Base-by-base conservation (phyloP, 2,888 invertebrate species). In the Microctonus brassicae region DNA sequence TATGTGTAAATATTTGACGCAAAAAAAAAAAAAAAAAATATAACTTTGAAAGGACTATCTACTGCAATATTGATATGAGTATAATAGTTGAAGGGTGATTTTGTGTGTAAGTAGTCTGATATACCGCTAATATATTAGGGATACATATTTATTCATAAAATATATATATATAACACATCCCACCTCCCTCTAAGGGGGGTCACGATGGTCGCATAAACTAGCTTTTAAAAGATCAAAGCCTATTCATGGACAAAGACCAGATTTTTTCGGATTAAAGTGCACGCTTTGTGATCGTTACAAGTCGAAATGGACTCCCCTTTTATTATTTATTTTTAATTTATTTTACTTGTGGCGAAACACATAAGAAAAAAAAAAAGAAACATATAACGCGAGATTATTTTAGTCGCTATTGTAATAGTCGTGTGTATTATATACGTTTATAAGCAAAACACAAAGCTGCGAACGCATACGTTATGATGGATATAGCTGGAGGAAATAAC, bases 181-280 rank as follows among this genome's bases (percentile, higher is more conserved):
- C 13, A 39, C 4, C 39, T 4, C 47, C n/a, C 60, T 47, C 52
- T 60, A 24, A 58, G 52, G 53, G 69, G 70, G 69, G 65, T 68
- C 61, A 17, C 47, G 47, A 47, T n/a, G 9, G 47, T 47, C 64
- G 70, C 71, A 70, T 81, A 82, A 83, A 81, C 80, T 82, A 79
- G 81, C 83, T 82, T 85, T 82, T 79, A 81, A 81, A 74, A 80
- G 84, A 82, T 82, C 80, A 77, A 69, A 33, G 74, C 52, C 71
- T 33, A 55, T 58, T 10, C 47, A n/a, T 6, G 10, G 55, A 81
- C 77, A 80, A 81, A 78, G 77, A 77, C 60, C 68, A 75, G 76
- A 78, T 82, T 83, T 84, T 79, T 80, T 81, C 77, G 81, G 83
- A 84, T 85, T 82, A 82, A 79, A 75, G 65, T 53, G 53, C 33